Base-by-base conservation (phyloP, 2,797 vertebrate genomes). In the Sebastes glaucus region DNA sequence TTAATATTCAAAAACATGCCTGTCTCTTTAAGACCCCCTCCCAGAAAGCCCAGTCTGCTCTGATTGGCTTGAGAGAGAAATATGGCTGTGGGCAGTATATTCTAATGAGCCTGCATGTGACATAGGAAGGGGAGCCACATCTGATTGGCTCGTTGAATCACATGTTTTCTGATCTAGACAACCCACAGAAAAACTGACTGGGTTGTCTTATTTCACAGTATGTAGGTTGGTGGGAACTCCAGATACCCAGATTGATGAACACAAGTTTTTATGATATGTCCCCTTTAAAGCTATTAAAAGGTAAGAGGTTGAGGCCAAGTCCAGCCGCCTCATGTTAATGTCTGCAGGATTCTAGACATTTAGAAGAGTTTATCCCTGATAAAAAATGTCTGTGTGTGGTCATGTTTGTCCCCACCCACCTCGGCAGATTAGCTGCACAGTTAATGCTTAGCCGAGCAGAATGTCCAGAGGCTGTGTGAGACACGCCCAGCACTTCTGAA, bases 341-440 rank as follows among this genome's bases (percentile, higher is more conserved):
- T 80, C 71, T 70, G 30, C 33, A 42, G 23, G 38, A 74, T 81
- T 49, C 13, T 25, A 42, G 53, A 78, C 66, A 27, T 38, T 69
- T 42, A 62, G 57, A 66, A 77, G 72, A 69, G 46, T 84, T 80
- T 75, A 30, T 42, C 11, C 18, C 53, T 52, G 61, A 55, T 65
- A 28, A 72, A 77, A 77, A 42, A 42, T 14, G 38, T 25, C 56
- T 80, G 69, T 88, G 77, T 90, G 80, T 74, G 81, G 72, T 72
- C 80, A 74, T 52, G 79, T 72, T 74, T 77, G 74, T 81, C 86
- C 83, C 81, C 75, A 61, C 73, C 72, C 79, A 65, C 74, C 55
- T 71, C 62, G 76, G 67, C 73, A 88, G 81, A 90, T 93, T 79
- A 92, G 81, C 77, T 30, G 33, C 67, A 77, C 56, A 35, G 52